Evolutionary conservation across 53 echinoderm and acorn worm genomes (phyloP), one percentile per base, ranked within the genome.

Genomic region (Antedon mediterranea): DNA sequence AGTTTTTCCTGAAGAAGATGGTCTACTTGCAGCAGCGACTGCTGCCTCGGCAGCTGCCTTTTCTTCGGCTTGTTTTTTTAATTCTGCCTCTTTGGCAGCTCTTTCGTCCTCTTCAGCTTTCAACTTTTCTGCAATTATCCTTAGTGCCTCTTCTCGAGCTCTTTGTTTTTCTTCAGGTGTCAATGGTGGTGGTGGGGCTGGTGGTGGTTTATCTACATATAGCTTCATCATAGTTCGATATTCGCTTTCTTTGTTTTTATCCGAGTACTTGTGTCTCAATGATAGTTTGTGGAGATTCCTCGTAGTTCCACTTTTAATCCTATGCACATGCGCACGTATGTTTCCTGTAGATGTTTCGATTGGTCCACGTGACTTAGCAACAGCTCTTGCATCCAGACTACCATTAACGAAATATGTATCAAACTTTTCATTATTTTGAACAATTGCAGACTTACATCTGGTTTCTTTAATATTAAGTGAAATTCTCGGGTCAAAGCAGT

Each of bases 351-450:
- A 90, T n/a, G 82, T 14, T 28, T 87, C 87, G 26, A 87, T 43
- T 8, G 79, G 72, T 0, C 90, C 94, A 43, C 84, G 79, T 31
- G 88, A 76, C 9, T 78, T 86, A 18, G 94, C 94, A n/a, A 93
- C 89, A 1, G 94, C 88, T 31, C 84, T 43, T n/a, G 73, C 79
- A 42, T 93, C 88, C 32, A 93, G 37, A 20, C 79, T 77, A 9
- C 94, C 94, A 28, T 81, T 85, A 23, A 78, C 82, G 57, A 93
- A 90, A 72, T 93, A 93, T 9, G 89, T 84, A 43, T 84, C 79
- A 32, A 93, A 93, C 20, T 86, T 89, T 41, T 87, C 86, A 57
- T 86, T 83, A 30, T 82, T 81, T 30, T 88, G 83, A 7, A 90
- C 87, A 23, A 93, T 76, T 28, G 90, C 86, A 0, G 94, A 90